Conservation (phyloP, 2,113 vertebrate species). For the Lycaon pictus region DNA sequence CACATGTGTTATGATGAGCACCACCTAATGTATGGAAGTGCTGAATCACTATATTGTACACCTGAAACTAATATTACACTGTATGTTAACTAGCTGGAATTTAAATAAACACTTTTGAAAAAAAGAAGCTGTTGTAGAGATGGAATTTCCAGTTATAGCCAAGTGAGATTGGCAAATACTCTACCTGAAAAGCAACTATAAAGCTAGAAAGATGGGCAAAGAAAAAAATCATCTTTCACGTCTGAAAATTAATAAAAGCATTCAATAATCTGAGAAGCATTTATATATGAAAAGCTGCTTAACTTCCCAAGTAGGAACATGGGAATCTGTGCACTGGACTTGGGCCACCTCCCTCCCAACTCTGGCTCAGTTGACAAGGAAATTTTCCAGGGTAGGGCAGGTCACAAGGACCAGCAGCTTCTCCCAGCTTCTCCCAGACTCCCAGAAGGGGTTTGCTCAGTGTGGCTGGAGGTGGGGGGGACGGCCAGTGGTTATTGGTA, state of each 20-base stretch:
- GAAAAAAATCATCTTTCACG: background rate
- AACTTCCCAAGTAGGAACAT: background rate
- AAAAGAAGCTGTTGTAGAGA: background rate
- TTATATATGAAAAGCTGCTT: background rate
- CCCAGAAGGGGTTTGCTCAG: background rate
- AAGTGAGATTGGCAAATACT: background rate
- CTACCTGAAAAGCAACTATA: background rate
- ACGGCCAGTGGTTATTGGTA: background rate
- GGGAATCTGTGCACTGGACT: background rate
- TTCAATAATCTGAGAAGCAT: background rate
- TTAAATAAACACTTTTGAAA: background rate
- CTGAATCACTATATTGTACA: background rate
- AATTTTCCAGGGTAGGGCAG: background rate
- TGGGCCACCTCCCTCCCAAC: background rate
- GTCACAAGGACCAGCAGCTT: background rate
- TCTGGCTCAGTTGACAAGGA: background rate
- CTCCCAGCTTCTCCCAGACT: background rate
- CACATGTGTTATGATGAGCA: background rate
- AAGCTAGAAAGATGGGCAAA: background rate
- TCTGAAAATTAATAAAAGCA: slow-evolving; percentile 12
- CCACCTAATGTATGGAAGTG: background rate
- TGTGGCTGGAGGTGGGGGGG: too few species aligned
- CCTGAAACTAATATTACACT: background rate
- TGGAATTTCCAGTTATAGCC: background rate
- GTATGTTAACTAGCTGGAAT: background rate